Percentiles rank a stretch among this genome's conserved stretches.
Evolutionary conservation across 2,113 vertebrate genomes (phyloP).

Genomic region (Ptilorrhoa leucosticta): DNA sequence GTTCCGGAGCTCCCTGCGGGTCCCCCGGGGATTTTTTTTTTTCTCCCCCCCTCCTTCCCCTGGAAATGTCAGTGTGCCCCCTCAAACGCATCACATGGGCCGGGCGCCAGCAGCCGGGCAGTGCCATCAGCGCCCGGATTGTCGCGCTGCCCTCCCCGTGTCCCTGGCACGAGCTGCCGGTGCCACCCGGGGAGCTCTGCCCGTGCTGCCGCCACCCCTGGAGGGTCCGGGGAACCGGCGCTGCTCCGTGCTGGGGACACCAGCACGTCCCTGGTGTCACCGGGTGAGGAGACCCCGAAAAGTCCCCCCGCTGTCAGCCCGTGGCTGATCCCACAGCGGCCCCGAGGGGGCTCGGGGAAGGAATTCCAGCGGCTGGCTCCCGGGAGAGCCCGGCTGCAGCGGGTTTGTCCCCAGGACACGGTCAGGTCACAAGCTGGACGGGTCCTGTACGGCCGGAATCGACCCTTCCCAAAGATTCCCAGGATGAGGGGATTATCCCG

Average conservation of each 20-base stretch:
- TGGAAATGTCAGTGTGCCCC: not conserved
- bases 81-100: not conserved
- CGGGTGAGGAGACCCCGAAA: not conserved
- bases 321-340: not conserved
- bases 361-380: not conserved
- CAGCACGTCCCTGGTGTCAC: not conserved
- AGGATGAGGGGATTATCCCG: not conserved
- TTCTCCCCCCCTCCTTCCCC: not conserved
- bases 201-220: accelerated
- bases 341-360: not conserved
- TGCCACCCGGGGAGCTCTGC: accelerated
- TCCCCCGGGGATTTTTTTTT: not conserved
- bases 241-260: not conserved
- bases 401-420: not conserved
- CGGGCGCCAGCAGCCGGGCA: not conserved
- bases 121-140: not conserved
- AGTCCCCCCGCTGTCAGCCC: not conserved
- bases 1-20: not conserved
- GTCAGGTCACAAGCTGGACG: not conserved
- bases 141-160: not conserved
- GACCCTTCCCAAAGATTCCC: not conserved
- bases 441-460: accelerated
- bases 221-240: not conserved
- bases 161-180: not conserved
- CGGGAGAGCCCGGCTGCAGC: accelerated